Evolutionary conservation across 2,113 vertebrate species (phyloP).

Genomic region (Heteronetta atricapilla): DNA sequence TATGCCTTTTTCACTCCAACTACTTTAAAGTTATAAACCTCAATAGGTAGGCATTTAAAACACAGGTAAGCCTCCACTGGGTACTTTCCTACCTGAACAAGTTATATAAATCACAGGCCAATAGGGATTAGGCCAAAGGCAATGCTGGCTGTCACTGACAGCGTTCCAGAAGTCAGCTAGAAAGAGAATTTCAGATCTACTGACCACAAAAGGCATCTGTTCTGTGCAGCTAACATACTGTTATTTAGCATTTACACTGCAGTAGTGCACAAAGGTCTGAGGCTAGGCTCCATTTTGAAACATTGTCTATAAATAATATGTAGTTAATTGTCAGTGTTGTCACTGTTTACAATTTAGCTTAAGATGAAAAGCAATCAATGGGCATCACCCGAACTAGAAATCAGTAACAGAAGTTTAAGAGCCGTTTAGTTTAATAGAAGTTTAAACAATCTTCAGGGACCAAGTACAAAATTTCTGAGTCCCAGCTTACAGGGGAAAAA

Average conservation of each 20-base stretch:
- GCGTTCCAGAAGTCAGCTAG: background rate
- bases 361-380: background rate
- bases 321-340: background rate
- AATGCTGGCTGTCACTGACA: background rate
- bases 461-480: background rate
- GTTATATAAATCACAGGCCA: background rate
- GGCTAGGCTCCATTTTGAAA: background rate
- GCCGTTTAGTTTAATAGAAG: background rate
- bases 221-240: accelerated
- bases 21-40: background rate
- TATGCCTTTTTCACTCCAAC: background rate
- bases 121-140: background rate
- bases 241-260: background rate
- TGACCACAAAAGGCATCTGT: background rate
- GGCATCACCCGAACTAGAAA: background rate
- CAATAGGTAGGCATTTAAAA: background rate
- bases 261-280: background rate
- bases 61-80: background rate
- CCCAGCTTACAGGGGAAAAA: background rate
- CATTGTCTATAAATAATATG: background rate
- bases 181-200: background rate
- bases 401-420: background rate
- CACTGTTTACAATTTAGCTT: background rate
- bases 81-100: background rate
- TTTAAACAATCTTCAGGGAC: background rate